A percentile compares a stretch with the other conserved stretches of the same genome.
phyloP scores from a whole-genome alignment of 2,113 vertebrate species.

The Osmerus eperlanus region DNA sequence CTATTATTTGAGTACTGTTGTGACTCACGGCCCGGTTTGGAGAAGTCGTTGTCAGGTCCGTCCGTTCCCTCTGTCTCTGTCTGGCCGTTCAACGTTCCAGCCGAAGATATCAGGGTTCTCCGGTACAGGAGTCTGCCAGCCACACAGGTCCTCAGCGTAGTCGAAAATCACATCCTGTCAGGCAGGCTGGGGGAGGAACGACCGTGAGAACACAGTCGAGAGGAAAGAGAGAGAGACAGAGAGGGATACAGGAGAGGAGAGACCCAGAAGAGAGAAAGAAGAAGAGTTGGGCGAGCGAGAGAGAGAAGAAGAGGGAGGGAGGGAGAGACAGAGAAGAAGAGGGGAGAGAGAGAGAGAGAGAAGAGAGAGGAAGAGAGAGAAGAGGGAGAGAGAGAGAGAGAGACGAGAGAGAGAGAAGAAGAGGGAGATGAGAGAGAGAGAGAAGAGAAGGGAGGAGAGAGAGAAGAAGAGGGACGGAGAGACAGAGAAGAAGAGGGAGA shows the following conservation, averaged over 20 bases:
- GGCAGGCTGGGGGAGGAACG: constrained; percentile 65
- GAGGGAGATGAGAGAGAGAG: too few species aligned
- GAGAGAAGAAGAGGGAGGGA: not conserved
- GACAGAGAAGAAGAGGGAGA: too few species aligned
- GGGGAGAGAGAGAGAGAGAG: too few species aligned
- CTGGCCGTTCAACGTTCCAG: constrained; percentile 52
- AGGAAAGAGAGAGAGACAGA: too few species aligned
- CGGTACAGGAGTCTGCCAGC: constrained; percentile 55
- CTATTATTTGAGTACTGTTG: too few species aligned
- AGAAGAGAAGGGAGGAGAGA: not conserved
- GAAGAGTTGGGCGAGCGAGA: not conserved
- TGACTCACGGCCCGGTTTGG: constrained; percentile 76
- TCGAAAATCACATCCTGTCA: constrained; percentile 76
- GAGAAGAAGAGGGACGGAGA: not conserved
- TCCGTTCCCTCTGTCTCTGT: constrained; percentile 56
- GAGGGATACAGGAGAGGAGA: too few species aligned
- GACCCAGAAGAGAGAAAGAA: too few species aligned
- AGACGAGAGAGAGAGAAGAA: not conserved
- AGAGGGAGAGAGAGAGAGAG: not conserved
- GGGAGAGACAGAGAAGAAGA: too few species aligned
- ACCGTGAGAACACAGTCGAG: not conserved
- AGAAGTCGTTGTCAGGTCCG: constrained; percentile 79
- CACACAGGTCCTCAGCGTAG: constrained; percentile 54
- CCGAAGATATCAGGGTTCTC: constrained; percentile 25
- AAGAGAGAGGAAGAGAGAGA: not conserved